Evolutionary conservation across 2,888 invertebrate genomes (phyloP).

Genomic region (Synergus umbraculus): DNA sequence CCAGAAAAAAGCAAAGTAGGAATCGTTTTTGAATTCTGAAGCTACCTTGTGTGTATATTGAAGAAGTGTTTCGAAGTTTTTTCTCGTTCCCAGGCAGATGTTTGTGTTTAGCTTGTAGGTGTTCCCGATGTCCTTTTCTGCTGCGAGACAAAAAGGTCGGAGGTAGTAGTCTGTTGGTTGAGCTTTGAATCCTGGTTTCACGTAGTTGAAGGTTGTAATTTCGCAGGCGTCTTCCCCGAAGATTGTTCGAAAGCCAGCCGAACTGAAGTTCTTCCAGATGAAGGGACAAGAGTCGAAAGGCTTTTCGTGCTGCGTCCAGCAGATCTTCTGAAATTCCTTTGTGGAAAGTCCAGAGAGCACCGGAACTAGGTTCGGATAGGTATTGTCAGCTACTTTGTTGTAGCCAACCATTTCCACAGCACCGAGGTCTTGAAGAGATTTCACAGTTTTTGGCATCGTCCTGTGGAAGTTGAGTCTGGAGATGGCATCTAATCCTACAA

Average conservation of each 20-base stretch:
- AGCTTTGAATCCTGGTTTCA: constrained; percentile 86
- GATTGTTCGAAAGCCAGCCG: constrained; percentile 86
- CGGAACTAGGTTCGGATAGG: constrained; percentile 93
- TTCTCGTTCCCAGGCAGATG: constrained; percentile 85
- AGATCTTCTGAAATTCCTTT: constrained; percentile 83
- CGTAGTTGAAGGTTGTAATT: constrained; percentile 90
- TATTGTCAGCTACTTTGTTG: constrained; percentile 96
- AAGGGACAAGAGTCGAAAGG: constrained; percentile 89
- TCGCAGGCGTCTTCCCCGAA: constrained; percentile 90
- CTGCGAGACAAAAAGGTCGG: constrained; percentile 85
- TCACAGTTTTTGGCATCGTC: constrained; percentile 87
- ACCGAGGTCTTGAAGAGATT: constrained; percentile 81
- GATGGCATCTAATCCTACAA: constrained; percentile 91
- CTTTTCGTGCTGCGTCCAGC: constrained; percentile 81
- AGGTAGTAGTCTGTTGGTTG: constrained; percentile 92
- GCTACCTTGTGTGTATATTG: constrained; percentile 85
- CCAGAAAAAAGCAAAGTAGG: constrained; percentile 92
- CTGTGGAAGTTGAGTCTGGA: constrained; percentile 91
- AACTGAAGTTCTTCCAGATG: constrained; percentile 89
- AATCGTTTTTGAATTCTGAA: constrained; percentile 79
- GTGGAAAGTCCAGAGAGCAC: constrained; percentile 86
- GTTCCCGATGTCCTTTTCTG: constrained; percentile 84
- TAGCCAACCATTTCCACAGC: constrained; percentile 91
- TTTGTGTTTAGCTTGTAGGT: constrained; percentile 82
- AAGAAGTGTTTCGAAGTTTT: constrained; percentile 85